These are phyloP conservation scores for Dasypolia templi DNA, from an alignment of 2,888 invertebrate genomes.

Conservation along the genomic window DNA sequence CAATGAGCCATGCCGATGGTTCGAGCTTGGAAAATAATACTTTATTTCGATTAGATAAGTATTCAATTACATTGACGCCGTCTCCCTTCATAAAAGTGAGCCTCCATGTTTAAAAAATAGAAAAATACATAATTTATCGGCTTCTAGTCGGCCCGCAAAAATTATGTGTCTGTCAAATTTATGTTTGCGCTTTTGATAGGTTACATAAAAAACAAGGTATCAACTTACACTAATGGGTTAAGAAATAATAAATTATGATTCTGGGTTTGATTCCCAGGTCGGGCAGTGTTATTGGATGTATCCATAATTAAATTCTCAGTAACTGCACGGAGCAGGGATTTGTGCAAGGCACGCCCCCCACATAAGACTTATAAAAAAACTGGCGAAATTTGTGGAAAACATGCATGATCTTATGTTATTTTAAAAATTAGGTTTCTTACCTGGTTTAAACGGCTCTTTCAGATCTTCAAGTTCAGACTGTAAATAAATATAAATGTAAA, in stretches of 20 bases:
- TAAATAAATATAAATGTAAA: slow-evolving; percentile 63
- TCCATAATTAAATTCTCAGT: background rate
- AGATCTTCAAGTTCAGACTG: slow-evolving; percentile 86
- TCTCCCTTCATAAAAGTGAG: too few relatives aligned
- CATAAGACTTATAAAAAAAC: background rate
- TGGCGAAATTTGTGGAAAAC: background rate
- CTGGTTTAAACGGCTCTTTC: slow-evolving; percentile 83
- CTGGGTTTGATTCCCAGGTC: background rate
- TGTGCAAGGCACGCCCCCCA: too few relatives aligned
- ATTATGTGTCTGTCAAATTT: too few relatives aligned
- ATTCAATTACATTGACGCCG: background rate
- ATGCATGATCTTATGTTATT: background rate
- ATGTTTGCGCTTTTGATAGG: too few relatives aligned
- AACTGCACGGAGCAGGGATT: background rate
- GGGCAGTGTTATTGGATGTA: background rate
- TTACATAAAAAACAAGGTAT: too few relatives aligned
- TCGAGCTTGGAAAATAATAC: background rate
- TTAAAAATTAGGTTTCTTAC: slow-evolving; percentile 71
- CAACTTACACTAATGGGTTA: background rate
- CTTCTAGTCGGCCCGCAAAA: background rate
- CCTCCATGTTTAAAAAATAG: too few relatives aligned
- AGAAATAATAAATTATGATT: background rate
- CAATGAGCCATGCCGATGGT: background rate
- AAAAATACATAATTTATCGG: background rate
- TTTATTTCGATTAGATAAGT: background rate